Base-by-base conservation (phyloP, 1,140 invertebrate genomes). In the Aphidius ervi region DNA sequence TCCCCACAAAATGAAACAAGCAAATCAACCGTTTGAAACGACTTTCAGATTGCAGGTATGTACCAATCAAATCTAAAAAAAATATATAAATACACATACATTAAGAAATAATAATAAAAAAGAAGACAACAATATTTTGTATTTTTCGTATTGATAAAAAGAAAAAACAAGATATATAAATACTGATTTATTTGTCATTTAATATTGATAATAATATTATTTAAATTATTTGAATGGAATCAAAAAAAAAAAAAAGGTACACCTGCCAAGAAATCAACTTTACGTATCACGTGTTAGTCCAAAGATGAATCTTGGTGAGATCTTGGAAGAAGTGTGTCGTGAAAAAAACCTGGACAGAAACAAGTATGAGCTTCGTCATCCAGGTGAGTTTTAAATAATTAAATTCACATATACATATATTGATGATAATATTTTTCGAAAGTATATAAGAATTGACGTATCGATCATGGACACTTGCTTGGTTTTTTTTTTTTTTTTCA, bases 261-360 rank as follows among this genome's bases (percentile, higher is more conserved):
- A 93, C 73, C 77, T 95, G 61, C 92, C 92, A 9, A 84, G 87
- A 56, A 89, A 91, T 75, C 92, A 95, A 76, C 82, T 94, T 31
- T 91, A 88, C 71, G 89, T 92, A 1, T 83, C 85, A 45, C 78
- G 90, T 64, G 86, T 91, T 59, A 84, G 88, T 72, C 84, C 87
- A 56, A 82, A 86, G 74, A 84, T 85, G 58, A 76, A 83, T 48
- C 73, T 93, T 43, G 79, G 84, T 56, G 85, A 90, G 67, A 84
- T 90, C 49, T 81, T 92, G 63, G 76, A 82, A 37, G 84, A 88
- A 72, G 87, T 92, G 5, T 94, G 92, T 68, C 81, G 83, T n/a
- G 91, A 93, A 68, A 93, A 92, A 73, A 85, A 87, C 74, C 75
- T 94, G 60, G 89, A 93, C 72, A 79, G 83, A 9, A 71, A 81